Base-by-base conservation (phyloP, 2,888 invertebrate genomes). In the Campoplex capitator region DNA sequence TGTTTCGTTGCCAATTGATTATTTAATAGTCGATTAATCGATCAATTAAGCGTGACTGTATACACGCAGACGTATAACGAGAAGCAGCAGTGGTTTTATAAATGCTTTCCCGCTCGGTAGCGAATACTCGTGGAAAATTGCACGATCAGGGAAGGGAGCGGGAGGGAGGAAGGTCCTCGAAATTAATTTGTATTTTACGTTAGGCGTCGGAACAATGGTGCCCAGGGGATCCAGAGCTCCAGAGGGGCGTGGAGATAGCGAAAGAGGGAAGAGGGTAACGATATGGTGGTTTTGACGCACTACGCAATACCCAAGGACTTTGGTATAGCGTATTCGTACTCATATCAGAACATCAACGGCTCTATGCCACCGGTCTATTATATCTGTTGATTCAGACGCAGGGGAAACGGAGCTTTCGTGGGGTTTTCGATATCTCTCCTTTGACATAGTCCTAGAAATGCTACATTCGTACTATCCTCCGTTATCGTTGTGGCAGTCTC, bases 181-280 rank as follows among this genome's bases (percentile, higher is more conserved):
- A 88, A 88, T 88, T 83, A 85, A 86, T 86, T 88, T 88, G 85
- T 83, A 81, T 86, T 88, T 88, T 83, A 65, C 81, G 80, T 68
- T 70, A 73, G 32, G 73, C 68, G 54, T 48, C 48, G 68, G 78
- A 88, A 62, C 88, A 58, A 84, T 87, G 70, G 83, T 54, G 56
- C 83, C 79, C 76, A 42, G 73, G 81, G 84, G 88, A 89, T 90
- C 87, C 88, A 75, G 67, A 76, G 76, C 76, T 70, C 23, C 74
- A n/a, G n/a, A 82, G 65, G 42, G 28, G 32, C 45, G 3, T 48
- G 23, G 68, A 56, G 48, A 62, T n/a, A 62, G 51, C 28, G 70
- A 56, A 51, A 58, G n/a, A 35, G 58, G 23, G 58, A 51, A 48
- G 56, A 54, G 84, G 62, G 78, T 77, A 81, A 67, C 74, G 82